Evolutionary conservation across 2,113 vertebrate genomes (phyloP).

Genomic region (Neodon shergylaensis): DNA sequence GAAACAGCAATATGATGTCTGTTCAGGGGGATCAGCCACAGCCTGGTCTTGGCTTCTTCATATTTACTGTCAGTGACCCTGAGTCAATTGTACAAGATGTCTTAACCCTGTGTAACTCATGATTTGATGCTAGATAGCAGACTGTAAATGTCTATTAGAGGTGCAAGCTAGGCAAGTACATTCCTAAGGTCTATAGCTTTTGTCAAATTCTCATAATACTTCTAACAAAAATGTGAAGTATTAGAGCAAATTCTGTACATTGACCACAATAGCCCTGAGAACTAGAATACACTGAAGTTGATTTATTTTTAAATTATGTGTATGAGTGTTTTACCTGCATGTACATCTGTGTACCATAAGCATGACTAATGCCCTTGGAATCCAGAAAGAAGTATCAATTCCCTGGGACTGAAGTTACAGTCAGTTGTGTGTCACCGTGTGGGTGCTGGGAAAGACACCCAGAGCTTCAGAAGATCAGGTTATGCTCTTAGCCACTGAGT

Average conservation of each 20-base stretch:
- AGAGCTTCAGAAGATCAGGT: neutral
- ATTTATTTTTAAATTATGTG: neutral
- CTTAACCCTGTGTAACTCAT: neutral
- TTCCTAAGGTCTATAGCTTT: neutral
- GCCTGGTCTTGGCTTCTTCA: neutral
- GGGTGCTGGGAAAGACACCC: neutral
- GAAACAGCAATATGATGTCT: neutral
- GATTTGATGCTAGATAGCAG: neutral
- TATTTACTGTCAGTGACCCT: neutral
- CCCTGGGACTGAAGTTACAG: neutral
- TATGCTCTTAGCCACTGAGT: neutral
- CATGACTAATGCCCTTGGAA: neutral
- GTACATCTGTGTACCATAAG: neutral
- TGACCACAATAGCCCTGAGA: neutral
- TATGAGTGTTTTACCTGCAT: neutral
- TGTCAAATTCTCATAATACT: neutral
- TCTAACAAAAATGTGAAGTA: conserved; percentile 1
- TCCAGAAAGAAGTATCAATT: neutral
- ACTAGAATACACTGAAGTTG: neutral
- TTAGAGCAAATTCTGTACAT: neutral
- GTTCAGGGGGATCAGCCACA: neutral
- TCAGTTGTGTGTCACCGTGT: neutral
- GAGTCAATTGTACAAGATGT: neutral
- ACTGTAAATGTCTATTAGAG: neutral
- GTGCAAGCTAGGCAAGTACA: neutral